These are phyloP conservation scores for Syrista parreyssii DNA, from an alignment of 2,888 invertebrate species.

Conservation along the genomic window DNA sequence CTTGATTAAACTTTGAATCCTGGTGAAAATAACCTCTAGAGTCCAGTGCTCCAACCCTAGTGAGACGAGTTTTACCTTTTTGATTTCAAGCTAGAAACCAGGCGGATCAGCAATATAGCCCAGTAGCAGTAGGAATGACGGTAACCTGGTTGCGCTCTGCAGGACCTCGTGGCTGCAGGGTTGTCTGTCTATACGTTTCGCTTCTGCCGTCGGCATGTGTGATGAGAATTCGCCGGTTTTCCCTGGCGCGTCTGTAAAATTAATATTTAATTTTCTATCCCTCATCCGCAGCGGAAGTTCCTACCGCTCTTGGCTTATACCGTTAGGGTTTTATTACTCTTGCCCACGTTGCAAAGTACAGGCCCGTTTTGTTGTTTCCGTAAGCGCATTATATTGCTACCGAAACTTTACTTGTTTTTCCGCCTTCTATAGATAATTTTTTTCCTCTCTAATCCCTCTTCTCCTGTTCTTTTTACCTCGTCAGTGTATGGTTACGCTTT, in stretches of 20 bases:
- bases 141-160: not conserved
- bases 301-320: constrained; percentile 39
- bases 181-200: not conserved
- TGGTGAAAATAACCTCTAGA: constrained; percentile 35
- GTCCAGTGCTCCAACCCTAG: constrained; percentile 24
- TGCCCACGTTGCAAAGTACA: constrained; percentile 29
- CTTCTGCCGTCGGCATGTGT: constrained; percentile 37
- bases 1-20: constrained; percentile 57
- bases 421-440: not conserved
- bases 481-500: not conserved
- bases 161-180: not conserved
- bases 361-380: constrained; percentile 19
- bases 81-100: constrained; percentile 28
- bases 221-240: constrained; percentile 45
- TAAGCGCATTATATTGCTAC: constrained; percentile 14
- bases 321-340: constrained; percentile 39
- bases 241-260: constrained; percentile 43
- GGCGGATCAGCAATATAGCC: constrained; percentile 7
- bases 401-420: not conserved
- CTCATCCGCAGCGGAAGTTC: constrained; percentile 47
- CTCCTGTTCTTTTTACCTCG: not conserved
- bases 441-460: constrained; percentile 41
- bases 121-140: not conserved
- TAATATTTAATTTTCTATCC: constrained; percentile 61
- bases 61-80: constrained; percentile 31